Evolutionary conservation across 2,888 invertebrate genomes (phyloP), one percentile per base, ranked within the genome.

Genomic region (Orthonychiurus folsomi): DNA sequence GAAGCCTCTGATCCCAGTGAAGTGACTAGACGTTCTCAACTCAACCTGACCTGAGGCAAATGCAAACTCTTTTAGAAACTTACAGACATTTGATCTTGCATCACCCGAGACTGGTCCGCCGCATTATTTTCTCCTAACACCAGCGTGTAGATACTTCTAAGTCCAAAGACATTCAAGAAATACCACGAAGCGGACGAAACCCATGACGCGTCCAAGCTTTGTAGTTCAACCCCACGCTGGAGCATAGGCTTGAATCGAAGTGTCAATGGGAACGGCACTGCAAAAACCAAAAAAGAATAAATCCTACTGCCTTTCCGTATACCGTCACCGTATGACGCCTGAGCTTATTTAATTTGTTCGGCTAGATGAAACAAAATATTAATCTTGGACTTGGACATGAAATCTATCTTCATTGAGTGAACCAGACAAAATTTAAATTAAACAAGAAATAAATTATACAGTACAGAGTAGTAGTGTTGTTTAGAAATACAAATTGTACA

Each of bases 141-240:
- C 48, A 99, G 81, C 0, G 94, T 88, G 77, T 99, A 99, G 76
- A 99, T 97, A 71, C 95, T 95, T 63, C 99, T 82, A 57, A 99
- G 81, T 21, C 99, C 99, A 78, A 99, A 99, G 0, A 99, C 97
- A 77, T 99, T 99, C 18, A 99, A 83, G 79, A 99, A 99, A 79
- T 99, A 99, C 99, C 99, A 99, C 0, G 97, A 97, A 0, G 96
- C 97, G 0, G 97, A 99, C 0, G 97, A 96, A 0, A 97, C 99
- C 99, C 99, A 99, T 1, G 97, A 93, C 2, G 99, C 96, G 78
- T 99, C 97, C 65, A 99, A 79, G 52, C 94, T 93, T 2, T 86
- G 85, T 60, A 99, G 80, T 78, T 99, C 97, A 59, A 99, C 89
- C 21, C 97, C 99, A 73, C 97, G 83, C 80, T 99, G 99, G 73